These are phyloP conservation scores for Calonectris borealis DNA, from an alignment of 2,113 vertebrate species.

Conservation along the genomic window DNA sequence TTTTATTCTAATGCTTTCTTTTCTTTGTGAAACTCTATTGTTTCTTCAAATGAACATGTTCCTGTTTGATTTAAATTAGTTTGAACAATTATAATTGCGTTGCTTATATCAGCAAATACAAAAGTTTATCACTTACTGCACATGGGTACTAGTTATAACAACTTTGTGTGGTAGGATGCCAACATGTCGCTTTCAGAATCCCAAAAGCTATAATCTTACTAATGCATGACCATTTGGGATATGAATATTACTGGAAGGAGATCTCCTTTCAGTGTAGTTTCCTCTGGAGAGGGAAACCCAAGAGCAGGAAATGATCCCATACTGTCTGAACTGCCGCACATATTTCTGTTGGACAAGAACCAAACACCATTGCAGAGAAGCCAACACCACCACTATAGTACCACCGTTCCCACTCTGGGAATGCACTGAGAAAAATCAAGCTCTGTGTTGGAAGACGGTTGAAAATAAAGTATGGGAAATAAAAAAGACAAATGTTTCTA, in stretches of 20 bases:
- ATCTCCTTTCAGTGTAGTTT: not conserved
- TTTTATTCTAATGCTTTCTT: not conserved
- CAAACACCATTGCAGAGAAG: not conserved
- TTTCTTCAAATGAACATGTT: not conserved
- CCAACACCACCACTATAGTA: not conserved
- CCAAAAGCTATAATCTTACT: conserved; percentile 16
- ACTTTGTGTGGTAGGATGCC: not conserved
- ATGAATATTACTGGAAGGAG: not conserved
- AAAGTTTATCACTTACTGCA: conserved; percentile 14
- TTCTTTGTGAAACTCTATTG: not conserved
- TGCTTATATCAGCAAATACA: not conserved
- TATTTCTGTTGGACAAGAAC: not conserved
- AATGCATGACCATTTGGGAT: not conserved
- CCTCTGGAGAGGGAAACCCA: conserved; percentile 1
- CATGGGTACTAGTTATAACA: not conserved
- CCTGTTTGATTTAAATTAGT: not conserved
- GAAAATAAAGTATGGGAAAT: not conserved
- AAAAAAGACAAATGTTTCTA: not conserved
- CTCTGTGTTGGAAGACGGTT: not conserved
- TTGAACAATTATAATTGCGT: not conserved
- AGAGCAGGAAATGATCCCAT: not conserved
- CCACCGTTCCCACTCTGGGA: not conserved
- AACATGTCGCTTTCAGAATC: not conserved
- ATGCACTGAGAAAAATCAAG: not conserved
- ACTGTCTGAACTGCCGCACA: not conserved